Conservation (phyloP, 2,888 invertebrate genomes). For the Platycnemis pennipes region DNA sequence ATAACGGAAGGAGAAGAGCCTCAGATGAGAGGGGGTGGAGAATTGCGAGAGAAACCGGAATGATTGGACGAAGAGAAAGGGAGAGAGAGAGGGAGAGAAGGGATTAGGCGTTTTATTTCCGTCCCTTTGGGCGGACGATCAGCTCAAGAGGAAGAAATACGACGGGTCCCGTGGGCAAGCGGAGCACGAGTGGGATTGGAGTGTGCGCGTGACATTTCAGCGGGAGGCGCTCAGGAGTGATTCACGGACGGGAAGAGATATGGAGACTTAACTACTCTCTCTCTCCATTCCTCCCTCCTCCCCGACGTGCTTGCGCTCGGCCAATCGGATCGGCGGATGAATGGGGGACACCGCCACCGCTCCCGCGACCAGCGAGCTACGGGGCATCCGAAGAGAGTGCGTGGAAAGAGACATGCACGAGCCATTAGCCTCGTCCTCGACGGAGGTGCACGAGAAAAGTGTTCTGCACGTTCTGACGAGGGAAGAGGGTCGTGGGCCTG, state of each 20-base stretch:
- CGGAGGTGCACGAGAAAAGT: not conserved
- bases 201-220: not conserved
- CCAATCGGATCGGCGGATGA: not conserved
- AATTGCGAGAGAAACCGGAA: too few relatives aligned
- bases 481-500: not conserved
- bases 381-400: not conserved
- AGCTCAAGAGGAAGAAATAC: not conserved
- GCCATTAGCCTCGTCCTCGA: not conserved
- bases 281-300: not conserved
- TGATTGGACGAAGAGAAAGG: too few relatives aligned
- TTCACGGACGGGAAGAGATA: conserved; percentile 18
- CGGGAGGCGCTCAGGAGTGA: not conserved
- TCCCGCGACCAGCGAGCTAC: not conserved
- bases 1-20: too few relatives aligned
- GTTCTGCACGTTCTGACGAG: not conserved
- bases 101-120: not conserved
- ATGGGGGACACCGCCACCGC: not conserved
- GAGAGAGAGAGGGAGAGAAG: not conserved
- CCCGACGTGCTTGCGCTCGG: not conserved
- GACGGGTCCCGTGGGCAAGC: not conserved
- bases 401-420: not conserved
- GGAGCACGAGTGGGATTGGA: not conserved
- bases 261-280: not conserved
- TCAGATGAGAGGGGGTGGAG: too few relatives aligned
- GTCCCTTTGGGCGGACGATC: not conserved